These are phyloP conservation scores for Lethenteron reissneri DNA, from an alignment of 2,113 vertebrate genomes.

Conservation along the genomic window DNA sequence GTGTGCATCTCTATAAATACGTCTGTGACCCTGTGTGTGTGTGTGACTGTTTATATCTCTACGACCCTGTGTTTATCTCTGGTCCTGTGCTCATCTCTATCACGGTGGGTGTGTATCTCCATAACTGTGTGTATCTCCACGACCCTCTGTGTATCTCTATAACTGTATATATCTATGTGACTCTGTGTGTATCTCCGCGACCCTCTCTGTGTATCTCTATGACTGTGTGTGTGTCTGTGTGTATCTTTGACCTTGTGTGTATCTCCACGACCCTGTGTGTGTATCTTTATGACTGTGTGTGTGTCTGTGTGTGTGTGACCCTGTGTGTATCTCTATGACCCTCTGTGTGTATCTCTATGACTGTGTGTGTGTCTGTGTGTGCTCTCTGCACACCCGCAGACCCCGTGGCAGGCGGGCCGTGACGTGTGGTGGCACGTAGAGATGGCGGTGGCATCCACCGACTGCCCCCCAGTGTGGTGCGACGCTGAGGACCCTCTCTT, in stretches of 20 bases:
- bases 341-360: neutral
- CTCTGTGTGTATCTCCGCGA: neutral
- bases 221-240: neutral
- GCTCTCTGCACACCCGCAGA: constrained; percentile 17
- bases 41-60: no score
- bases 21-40: no score
- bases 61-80: no score
- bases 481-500: constrained; percentile 45
- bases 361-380: neutral
- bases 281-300: neutral
- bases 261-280: neutral
- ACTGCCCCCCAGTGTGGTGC: constrained; percentile 40
- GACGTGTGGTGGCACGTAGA: constrained; percentile 37
- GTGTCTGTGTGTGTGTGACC: neutral
- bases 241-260: neutral
- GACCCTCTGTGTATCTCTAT: no score
- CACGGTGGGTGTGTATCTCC: no score
- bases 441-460: constrained; percentile 21
- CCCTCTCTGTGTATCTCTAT: neutral
- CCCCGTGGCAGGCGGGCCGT: constrained; percentile 24
- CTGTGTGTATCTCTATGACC: neutral
- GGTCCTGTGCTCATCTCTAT: no score
- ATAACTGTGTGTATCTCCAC: no score
- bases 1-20: no score
- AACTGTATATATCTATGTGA: no score